Base-by-base conservation (phyloP, 2,888 invertebrate genomes). In the Microctonus brassicae region DNA sequence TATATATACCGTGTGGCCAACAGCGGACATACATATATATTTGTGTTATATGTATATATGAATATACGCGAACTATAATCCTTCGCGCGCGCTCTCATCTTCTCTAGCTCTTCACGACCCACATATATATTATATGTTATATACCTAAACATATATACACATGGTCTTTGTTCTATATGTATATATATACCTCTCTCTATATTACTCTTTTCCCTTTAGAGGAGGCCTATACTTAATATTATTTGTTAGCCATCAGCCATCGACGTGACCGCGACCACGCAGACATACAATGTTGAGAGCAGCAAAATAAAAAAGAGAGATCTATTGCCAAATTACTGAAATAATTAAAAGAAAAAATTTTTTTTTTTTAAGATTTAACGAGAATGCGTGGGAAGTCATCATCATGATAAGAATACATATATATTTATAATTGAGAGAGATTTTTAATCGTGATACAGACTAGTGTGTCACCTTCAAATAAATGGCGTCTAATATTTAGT, bases 181-280 rank as follows among this genome's bases (percentile, higher is more conserved):
- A 55, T 13, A 58, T 58, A 55, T 55, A 55, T 13, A 17, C 60
- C 20, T n/a, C 13, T 26, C 29, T 34, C 64, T 29, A 24, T 42
- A 42, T 29, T 47, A 24, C 73, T 73, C 72, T 74, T 70, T 72
- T 42, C 58, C 62, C 73, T 74, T 71, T 26, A 68, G 70, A 79
- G 80, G 79, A 83, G 83, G 79, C 84, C 87, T 87, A 87, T 87
- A 87, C 86, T 87, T 87, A 87, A 86, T 86, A 86, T 87, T 87
- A 86, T 85, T 86, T 84, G 86, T 84, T 85, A 84, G 85, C 82
- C 85, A n/a, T n/a, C n/a, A 75, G 81, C 81, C 47, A 47, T 17
- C 47, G 47, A 47, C 17, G 47, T 17, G 79, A 79, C 3, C 4
- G 75, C 52, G 39, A 73, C 42, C 47, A 62, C 55, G 70, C 58